Evolutionary conservation across 2,888 invertebrate species (phyloP).

Genomic region (Mythimna ferrago): DNA sequence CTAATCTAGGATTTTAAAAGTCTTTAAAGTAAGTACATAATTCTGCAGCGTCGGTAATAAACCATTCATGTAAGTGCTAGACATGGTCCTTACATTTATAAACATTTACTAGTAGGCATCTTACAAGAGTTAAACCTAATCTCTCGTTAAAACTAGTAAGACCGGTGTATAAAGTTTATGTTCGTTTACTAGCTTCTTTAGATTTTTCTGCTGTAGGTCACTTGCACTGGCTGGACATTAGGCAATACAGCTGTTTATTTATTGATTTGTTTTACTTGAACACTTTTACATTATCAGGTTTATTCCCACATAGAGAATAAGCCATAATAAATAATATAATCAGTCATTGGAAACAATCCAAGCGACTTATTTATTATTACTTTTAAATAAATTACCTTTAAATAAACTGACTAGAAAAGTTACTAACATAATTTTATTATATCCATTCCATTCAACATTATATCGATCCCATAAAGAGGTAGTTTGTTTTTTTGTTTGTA

Average conservation of each 20-base stretch:
- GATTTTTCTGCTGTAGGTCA: constrained; percentile 8
- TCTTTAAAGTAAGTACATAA: constrained; percentile 11
- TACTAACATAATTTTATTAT: too few species aligned
- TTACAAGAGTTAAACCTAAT: constrained; percentile 9
- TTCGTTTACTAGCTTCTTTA: constrained; percentile 9
- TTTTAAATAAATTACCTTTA: too few species aligned
- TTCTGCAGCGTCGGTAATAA: constrained; percentile 18
- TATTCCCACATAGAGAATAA: too few species aligned
- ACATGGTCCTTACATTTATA: constrained; percentile 13
- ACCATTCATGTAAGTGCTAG: constrained; percentile 6
- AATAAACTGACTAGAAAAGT: too few species aligned
- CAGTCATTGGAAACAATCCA: too few species aligned
- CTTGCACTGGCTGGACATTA: background rate
- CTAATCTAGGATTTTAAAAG: constrained; percentile 2
- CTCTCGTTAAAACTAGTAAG: constrained; percentile 9
- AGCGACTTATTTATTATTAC: too few species aligned
- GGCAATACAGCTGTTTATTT: background rate
- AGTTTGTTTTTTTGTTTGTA: too few species aligned
- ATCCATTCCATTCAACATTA: too few species aligned
- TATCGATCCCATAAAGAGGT: too few species aligned
- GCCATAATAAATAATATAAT: too few species aligned
- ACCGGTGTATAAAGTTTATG: constrained; percentile 17
- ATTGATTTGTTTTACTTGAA: background rate
- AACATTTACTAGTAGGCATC: constrained; percentile 24
- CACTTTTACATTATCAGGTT: background rate